Percentiles rank a stretch among this genome's conserved stretches.
Evolutionary conservation across 2,797 vertebrate species (phyloP).

Genomic region (Monodelphis domestica): DNA sequence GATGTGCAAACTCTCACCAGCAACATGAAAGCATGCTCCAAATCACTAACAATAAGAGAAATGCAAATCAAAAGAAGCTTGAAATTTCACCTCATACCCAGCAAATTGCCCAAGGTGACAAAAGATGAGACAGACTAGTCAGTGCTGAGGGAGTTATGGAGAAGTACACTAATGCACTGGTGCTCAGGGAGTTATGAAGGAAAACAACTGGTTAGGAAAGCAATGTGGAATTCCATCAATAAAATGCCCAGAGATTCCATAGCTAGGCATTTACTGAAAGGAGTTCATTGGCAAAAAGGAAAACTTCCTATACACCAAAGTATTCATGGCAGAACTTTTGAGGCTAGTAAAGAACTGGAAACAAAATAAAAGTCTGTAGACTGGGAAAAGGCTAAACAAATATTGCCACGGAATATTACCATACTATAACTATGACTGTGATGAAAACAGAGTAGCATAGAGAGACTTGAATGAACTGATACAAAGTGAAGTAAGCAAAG

Average conservation of each 20-base stretch:
- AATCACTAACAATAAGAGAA: not conserved
- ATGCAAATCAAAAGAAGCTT: not conserved
- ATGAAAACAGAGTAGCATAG: not conserved
- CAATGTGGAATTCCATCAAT: not conserved
- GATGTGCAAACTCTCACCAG: not conserved
- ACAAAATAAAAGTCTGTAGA: not conserved
- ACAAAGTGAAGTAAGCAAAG: not conserved
- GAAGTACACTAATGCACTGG: not conserved
- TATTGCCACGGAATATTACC: not conserved
- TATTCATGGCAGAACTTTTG: not conserved
- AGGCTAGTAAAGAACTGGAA: not conserved
- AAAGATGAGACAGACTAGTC: not conserved
- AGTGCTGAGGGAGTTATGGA: not conserved
- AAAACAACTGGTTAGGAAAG: not conserved
- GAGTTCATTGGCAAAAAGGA: not conserved
- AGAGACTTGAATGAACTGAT: not conserved
- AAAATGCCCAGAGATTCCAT: not conserved
- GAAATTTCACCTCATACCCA: not conserved
- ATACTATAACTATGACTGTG: not conserved
- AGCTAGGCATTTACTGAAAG: not conserved
- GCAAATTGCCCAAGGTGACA: not conserved
- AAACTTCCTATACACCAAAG: not conserved
- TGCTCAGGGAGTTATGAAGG: not conserved
- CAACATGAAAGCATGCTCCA: not conserved
- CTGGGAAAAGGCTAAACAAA: not conserved